phyloP scores from a whole-genome alignment of 2,113 vertebrate species.

The Egretta garzetta region DNA sequence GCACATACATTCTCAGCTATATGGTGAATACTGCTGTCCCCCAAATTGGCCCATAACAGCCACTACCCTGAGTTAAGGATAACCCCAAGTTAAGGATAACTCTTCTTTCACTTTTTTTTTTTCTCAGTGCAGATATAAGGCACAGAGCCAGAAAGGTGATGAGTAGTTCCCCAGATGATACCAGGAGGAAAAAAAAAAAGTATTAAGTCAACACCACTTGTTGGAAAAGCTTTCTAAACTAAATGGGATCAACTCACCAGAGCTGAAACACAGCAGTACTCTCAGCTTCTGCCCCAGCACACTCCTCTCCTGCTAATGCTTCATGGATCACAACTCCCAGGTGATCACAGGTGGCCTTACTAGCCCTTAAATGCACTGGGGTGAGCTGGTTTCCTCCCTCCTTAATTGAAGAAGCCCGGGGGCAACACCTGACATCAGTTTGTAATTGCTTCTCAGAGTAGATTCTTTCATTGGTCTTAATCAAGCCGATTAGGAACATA shows the following conservation, averaged over 20 bases:
- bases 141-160: neutral
- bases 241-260: neutral
- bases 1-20: neutral
- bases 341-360: fast-evolving
- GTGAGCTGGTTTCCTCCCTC: neutral
- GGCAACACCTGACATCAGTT: neutral
- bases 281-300: fast-evolving
- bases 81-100: neutral
- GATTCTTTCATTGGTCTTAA: neutral
- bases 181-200: neutral
- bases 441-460: neutral
- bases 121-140: neutral
- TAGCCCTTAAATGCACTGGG: neutral
- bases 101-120: neutral
- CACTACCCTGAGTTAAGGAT: neutral
- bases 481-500: neutral
- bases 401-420: neutral
- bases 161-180: neutral
- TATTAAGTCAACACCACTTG: neutral
- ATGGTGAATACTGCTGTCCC: fast-evolving
- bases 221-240: neutral
- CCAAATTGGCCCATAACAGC: neutral
- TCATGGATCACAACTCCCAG: fast-evolving
- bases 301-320: fast-evolving
- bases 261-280: fast-evolving